Evolutionary conservation across 2,888 invertebrate species (phyloP), one percentile per base, ranked within the genome.

Genomic region (Chloroclysta siterata): DNA sequence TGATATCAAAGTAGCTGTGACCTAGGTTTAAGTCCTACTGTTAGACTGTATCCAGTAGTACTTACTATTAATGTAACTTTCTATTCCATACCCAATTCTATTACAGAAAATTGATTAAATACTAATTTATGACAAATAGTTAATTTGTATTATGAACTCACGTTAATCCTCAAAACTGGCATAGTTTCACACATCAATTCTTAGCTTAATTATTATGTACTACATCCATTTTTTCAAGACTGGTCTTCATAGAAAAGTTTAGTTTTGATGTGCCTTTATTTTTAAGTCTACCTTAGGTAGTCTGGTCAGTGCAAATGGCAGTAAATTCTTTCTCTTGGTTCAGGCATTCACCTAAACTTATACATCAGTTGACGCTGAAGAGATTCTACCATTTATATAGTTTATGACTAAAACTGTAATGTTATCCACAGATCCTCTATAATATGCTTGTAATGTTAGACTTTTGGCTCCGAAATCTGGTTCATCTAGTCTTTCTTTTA

Each of bases 381-480:
- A 72, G 54, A 85, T 77, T 74, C 77, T 82, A 68, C 88, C 90
- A 82, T 95, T 94, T 78, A 94, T 93, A 79, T 98, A 96, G 88
- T 97, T 96, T 65, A 98, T 96, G 65, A 99, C 95, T 87, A 99
- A 94, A 63, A 99, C 98, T 48, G 98, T 98, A 65, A 99, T 98
- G 89, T 99, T 99, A 92, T 99, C 99, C 66, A 97, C 95, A 1
- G 98, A 98, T 48, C 98, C 98, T 76, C 97, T 95, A 80, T 97
- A 96, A 87, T 97, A 98, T 13, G 99, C 98, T 88, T 98, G 97
- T 72, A 98, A 93, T 22, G 97, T 96, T 73, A 99, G 94, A 82
- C 97, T 97, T 88, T 98, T 98, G 59, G 99, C 98, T 68, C 98
- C 98, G 90, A 94, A 97, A 83, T 97, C 96, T 5, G 97, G 95